phyloP scores from a whole-genome alignment of 2,888 invertebrate genomes.

The Dione vanillae region DNA sequence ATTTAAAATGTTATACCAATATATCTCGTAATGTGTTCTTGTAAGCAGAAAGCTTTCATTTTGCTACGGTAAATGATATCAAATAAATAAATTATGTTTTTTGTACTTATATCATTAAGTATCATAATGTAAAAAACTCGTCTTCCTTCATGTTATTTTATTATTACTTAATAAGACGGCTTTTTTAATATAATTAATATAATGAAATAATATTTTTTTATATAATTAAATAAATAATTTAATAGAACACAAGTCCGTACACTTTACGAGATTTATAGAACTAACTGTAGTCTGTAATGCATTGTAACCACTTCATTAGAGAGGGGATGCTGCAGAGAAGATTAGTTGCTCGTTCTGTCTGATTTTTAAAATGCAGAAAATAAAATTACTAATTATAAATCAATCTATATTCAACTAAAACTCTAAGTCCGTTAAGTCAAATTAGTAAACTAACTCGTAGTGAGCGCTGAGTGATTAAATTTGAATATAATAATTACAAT shows the following conservation, averaged over 20 bases:
- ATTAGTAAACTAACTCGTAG: constrained; percentile 19
- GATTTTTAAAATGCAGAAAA: constrained; percentile 3
- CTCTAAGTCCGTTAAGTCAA: constrained; percentile 11
- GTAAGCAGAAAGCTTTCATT: too few relatives aligned
- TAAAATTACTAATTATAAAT: background rate
- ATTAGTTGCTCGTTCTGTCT: constrained; percentile 22
- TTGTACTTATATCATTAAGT: too few relatives aligned
- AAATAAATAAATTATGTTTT: too few relatives aligned
- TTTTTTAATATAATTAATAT: too few relatives aligned
- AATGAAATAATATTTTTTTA: too few relatives aligned
- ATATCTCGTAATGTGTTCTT: too few relatives aligned
- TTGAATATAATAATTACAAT: constrained; percentile 16
- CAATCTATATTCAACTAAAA: background rate
- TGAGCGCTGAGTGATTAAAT: constrained; percentile 8
- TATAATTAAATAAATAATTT: too few relatives aligned
- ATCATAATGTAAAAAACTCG: too few relatives aligned
- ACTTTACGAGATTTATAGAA: constrained; percentile 15
- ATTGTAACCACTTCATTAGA: constrained; percentile 27
- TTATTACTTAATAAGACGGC: too few relatives aligned
- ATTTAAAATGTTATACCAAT: too few relatives aligned
- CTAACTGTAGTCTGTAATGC: constrained; percentile 23
- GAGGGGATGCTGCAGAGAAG: constrained; percentile 22
- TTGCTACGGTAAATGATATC: too few relatives aligned
- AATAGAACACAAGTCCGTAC: constrained; percentile 12
- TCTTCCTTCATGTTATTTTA: too few relatives aligned